Evolutionary conservation across 2,113 vertebrate genomes (phyloP).

Genomic region (Colinus virginianus): DNA sequence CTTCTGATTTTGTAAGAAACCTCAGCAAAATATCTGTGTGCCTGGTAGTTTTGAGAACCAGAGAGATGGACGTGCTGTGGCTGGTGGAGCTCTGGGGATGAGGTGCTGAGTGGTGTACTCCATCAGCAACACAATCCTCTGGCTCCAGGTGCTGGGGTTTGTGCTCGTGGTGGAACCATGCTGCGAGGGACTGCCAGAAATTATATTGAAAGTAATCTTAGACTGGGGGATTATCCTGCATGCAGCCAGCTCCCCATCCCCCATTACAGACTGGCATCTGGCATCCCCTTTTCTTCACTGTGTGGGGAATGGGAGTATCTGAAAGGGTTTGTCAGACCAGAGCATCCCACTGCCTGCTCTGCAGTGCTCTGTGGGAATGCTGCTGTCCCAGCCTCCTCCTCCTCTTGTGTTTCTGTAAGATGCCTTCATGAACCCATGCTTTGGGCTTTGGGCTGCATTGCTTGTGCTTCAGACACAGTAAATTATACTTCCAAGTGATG

Average conservation of each 20-base stretch:
- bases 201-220: conserved; percentile 49
- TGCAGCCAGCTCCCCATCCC: conserved; percentile 24
- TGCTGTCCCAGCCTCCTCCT: neutral
- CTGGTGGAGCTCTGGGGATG: neutral
- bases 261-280: conserved; percentile 47
- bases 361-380: neutral
- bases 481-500: neutral
- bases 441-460: neutral
- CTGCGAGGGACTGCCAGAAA: conserved; percentile 31
- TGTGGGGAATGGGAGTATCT: neutral
- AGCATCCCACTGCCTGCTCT: neutral
- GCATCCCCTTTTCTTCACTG: neutral
- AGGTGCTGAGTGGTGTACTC: neutral
- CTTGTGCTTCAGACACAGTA: neutral
- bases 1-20: neutral
- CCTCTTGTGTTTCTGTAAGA: too few species aligned
- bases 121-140: neutral
- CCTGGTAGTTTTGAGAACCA: neutral
- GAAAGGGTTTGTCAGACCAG: neutral
- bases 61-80: neutral
- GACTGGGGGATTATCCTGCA: conserved; percentile 55
- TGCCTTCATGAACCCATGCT: neutral
- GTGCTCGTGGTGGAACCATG: neutral
- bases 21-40: neutral
- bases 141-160: neutral